Base-by-base conservation (phyloP, 2,888 invertebrate species). In the Hemaris fuciformis region DNA sequence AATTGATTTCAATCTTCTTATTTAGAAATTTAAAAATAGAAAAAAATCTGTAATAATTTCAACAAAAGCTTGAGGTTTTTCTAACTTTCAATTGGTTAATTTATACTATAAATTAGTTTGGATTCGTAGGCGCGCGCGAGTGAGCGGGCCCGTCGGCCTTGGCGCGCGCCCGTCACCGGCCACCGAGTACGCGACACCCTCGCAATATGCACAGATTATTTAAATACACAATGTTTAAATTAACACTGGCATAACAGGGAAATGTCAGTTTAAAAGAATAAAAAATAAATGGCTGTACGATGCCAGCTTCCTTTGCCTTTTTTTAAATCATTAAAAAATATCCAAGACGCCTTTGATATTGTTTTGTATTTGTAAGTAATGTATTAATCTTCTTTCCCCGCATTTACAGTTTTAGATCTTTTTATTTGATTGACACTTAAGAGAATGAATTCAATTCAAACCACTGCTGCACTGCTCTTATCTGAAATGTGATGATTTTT, bases 111-210 rank as follows among this genome's bases (percentile, higher is more conserved):
- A 71, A 73, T 82, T 79, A 85, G 86, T 85, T 83, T 83, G 79
- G n/a, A n/a, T n/a, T n/a, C n/a, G 38, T 85, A 88, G 86, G 87
- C 86, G 71, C 82, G 75, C 78, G 13, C 67, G 64, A 73, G 88
- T 86, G 87, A 85, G 68, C 72, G 87, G 86, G 13, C 56, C 38
- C 73, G 22, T 23, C 74, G 76, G 76, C 89, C 89, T 89, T 89
- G 85, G 74, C 69, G 65, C 66, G 73, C 75, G 76, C 77, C 73
- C 67, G 72, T 73, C 70, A 69, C 72, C 70, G 58, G 78, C 81
- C 80, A 80, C 84, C 77, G 80, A 83, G 74, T 75, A 73, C 77
- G 73, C 77, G 71, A 70, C 74, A 66, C 74, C 68, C 65, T 68
- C 60, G 61, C 61, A 64, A 64, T 10, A 3, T 45, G 45, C 8